A percentile compares a stretch with the other conserved stretches of the same genome.
Conservation (phyloP, 2,797 vertebrate genomes). For the Naso thynnoides region DNA sequence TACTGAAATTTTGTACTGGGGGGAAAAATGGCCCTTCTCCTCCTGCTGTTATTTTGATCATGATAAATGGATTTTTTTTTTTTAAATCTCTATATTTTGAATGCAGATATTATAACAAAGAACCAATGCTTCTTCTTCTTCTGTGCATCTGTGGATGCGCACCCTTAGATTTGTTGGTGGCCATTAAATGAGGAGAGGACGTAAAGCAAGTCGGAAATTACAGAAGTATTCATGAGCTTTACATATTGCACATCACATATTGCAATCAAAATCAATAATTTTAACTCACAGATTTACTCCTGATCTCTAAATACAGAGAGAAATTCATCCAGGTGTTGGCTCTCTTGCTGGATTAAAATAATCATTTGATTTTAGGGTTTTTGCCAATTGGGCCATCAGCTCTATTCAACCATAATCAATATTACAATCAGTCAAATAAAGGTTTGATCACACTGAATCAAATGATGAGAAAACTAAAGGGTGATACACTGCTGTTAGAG, state of each 20-base stretch:
- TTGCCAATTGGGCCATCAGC: too few relatives aligned
- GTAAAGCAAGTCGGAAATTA: neutral
- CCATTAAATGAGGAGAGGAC: conserved; percentile 5
- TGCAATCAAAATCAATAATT: too few relatives aligned
- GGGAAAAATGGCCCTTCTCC: neutral
- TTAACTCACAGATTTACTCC: too few relatives aligned
- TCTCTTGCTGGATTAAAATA: too few relatives aligned
- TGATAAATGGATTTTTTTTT: conserved; percentile 10
- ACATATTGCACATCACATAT: too few relatives aligned
- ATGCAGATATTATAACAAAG: conserved; percentile 30
- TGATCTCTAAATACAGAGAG: too few relatives aligned
- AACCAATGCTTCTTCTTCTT: neutral
- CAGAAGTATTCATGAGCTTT: neutral
- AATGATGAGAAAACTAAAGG: too few relatives aligned
- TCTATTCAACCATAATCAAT: neutral
- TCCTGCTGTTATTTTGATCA: conserved; percentile 35
- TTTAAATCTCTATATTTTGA: neutral
- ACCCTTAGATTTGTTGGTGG: neutral
- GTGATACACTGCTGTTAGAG: too few relatives aligned
- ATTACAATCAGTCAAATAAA: neutral
- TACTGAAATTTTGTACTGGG: conserved; percentile 27
- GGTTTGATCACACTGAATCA: neutral
- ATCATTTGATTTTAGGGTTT: too few relatives aligned
- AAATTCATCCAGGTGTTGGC: too few relatives aligned
- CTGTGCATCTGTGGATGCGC: accelerated